Percentiles rank a stretch among this genome's conserved stretches.
phyloP scores from a whole-genome alignment of 2,797 vertebrate genomes.

The Calcarius lapponicus region DNA sequence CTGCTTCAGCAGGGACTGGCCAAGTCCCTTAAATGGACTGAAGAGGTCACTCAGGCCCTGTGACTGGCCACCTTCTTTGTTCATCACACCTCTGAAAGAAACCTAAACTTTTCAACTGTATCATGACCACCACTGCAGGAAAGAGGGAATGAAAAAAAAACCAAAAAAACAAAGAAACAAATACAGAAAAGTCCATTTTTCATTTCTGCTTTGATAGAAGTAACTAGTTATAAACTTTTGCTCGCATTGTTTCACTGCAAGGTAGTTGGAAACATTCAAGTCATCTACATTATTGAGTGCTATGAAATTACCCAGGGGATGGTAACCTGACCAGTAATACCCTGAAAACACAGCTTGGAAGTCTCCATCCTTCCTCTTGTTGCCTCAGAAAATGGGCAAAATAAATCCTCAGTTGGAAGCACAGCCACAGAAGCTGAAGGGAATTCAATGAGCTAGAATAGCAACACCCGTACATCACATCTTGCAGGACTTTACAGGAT shows the following conservation, averaged over 20 bases:
- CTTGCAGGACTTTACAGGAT: background rate
- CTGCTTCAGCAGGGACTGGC: background rate
- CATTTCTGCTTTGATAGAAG: background rate
- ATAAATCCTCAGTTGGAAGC: background rate
- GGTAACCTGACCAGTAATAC: background rate
- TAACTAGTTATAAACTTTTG: background rate
- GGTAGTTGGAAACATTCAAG: background rate
- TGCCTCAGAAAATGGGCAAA: background rate
- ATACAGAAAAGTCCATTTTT: background rate
- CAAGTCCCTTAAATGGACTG: background rate
- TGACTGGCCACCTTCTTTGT: background rate
- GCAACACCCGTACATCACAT: background rate
- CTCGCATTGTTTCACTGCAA: background rate
- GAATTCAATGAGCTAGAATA: background rate
- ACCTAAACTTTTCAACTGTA: background rate
- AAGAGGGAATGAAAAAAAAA: background rate
- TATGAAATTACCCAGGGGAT: background rate
- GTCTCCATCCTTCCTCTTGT: background rate
- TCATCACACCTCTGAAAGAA: background rate
- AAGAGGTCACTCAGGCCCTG: background rate
- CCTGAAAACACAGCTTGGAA: background rate
- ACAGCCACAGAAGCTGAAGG: background rate
- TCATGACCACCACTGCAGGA: background rate
- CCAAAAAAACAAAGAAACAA: background rate
- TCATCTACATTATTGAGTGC: background rate